Conservation (phyloP, 2,113 vertebrate genomes). For the Plestiodon gilberti region DNA sequence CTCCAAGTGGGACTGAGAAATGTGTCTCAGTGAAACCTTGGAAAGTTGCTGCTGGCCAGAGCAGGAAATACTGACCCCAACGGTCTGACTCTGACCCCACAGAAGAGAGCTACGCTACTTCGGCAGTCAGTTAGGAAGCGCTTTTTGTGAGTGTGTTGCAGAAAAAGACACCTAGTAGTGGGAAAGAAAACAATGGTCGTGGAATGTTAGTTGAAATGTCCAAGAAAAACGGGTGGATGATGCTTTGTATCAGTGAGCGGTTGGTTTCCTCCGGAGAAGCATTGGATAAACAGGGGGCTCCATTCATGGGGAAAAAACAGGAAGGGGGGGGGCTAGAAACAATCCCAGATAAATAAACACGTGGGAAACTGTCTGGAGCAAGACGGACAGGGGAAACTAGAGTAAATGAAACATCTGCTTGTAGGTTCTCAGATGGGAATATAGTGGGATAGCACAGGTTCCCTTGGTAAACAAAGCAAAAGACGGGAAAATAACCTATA, state of each 20-base stretch:
- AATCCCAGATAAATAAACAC: neutral
- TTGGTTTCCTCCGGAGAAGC: neutral
- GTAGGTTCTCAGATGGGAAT: neutral
- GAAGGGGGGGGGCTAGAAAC: neutral
- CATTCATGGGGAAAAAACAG: neutral
- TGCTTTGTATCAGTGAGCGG: neutral
- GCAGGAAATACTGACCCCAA: no score
- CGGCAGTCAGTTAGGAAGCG: no score
- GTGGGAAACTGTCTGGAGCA: neutral
- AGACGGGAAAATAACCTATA: neutral
- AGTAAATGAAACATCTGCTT: accelerated
- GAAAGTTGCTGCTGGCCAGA: no score
- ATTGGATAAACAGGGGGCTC: neutral
- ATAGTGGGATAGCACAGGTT: neutral
- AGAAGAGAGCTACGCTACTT: no score
- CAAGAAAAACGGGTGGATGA: neutral
- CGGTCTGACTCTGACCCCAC: no score
- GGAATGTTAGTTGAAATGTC: neutral
- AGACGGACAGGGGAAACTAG: neutral
- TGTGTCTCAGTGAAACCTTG: no score
- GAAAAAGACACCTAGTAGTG: neutral
- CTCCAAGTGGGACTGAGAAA: no score
- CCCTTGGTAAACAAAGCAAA: neutral
- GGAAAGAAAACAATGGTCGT: slow-evolving; percentile 7
- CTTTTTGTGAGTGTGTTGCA: neutral